These are phyloP conservation scores for Drosophila fungiperda DNA, from an alignment of 2,888 invertebrate genomes.

Conservation along the genomic window DNA sequence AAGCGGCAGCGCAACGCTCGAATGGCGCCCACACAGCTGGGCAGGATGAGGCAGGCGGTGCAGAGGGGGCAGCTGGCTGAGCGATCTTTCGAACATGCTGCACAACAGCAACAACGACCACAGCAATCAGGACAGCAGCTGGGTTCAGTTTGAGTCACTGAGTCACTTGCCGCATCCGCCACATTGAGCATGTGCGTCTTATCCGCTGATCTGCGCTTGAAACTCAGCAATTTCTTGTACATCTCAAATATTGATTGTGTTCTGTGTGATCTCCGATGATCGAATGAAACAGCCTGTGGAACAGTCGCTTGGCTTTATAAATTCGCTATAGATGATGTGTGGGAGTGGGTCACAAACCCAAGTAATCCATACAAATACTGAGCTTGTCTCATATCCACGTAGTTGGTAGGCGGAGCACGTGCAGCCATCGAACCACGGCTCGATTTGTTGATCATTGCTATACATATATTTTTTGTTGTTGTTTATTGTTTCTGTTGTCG, in stretches of 20 bases:
- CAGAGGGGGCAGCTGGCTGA: conserved; percentile 35
- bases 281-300: conserved; percentile 67
- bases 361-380: neutral
- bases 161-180: conserved; percentile 1
- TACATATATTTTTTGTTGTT: neutral
- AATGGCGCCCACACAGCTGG: conserved; percentile 86
- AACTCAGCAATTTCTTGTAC: conserved; percentile 82
- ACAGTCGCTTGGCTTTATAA: conserved; percentile 69
- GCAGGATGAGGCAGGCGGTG: conserved; percentile 65
- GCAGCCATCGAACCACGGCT: conserved; percentile 17
- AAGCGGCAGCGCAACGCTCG: conserved; percentile 62
- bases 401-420: conserved; percentile 53
- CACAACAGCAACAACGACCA: conserved; percentile 3
- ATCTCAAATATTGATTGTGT: conserved; percentile 54
- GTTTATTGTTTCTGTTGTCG: conserved; percentile 38
- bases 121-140: conserved; percentile 10
- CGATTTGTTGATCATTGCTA: conserved; percentile 37
- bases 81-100: conserved; percentile 14
- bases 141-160: neutral
- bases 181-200: conserved; percentile 29
- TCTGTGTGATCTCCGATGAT: conserved; percentile 48
- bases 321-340: conserved; percentile 24
- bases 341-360: conserved; percentile 52
- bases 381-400: conserved; percentile 7
- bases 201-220: conserved; percentile 48